Evolutionary conservation across 2,888 invertebrate genomes (phyloP).

Genomic region (Ormyrus nitidulus): DNA sequence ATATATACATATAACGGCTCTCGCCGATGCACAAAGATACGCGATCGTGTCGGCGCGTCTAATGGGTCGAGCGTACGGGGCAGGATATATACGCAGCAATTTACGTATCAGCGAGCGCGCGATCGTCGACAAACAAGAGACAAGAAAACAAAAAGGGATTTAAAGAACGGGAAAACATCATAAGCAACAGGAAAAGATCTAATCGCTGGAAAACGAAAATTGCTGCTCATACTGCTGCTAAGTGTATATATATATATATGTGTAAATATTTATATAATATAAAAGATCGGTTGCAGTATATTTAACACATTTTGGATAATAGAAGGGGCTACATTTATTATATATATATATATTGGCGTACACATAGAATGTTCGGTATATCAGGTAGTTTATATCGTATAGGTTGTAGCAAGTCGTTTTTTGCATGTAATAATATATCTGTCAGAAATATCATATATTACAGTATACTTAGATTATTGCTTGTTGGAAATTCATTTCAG

Average conservation of each 20-base stretch:
- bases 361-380: slow-evolving; percentile 44
- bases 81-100: slow-evolving; percentile 24
- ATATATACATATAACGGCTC: slow-evolving; percentile 48
- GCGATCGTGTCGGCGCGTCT: slow-evolving; percentile 40
- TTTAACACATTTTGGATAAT: slow-evolving; percentile 21
- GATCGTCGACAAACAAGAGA: slow-evolving; percentile 36
- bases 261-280: slow-evolving; percentile 34
- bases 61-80: slow-evolving; percentile 21
- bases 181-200: slow-evolving; percentile 36
- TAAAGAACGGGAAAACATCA: neutral
- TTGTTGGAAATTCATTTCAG: slow-evolving; percentile 3
- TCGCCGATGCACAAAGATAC: slow-evolving; percentile 53
- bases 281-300: slow-evolving; percentile 41
- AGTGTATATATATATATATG: slow-evolving; percentile 36
- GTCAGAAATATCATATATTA: slow-evolving; percentile 31
- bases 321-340: slow-evolving; percentile 31
- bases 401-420: slow-evolving; percentile 37
- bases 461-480: slow-evolving; percentile 13
- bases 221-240: slow-evolving; percentile 58
- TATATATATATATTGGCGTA: slow-evolving; percentile 21
- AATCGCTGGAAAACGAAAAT: slow-evolving; percentile 51
- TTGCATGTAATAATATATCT: slow-evolving; percentile 44
- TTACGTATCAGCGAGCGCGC: slow-evolving; percentile 49
- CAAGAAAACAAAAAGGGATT: slow-evolving; percentile 6
- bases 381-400: slow-evolving; percentile 34